Percentiles rank a stretch among this genome's conserved stretches.
These are phyloP conservation scores for Gadopsis bispinosus DNA, from an alignment of 2,797 vertebrate genomes.

Conservation along the genomic window DNA sequence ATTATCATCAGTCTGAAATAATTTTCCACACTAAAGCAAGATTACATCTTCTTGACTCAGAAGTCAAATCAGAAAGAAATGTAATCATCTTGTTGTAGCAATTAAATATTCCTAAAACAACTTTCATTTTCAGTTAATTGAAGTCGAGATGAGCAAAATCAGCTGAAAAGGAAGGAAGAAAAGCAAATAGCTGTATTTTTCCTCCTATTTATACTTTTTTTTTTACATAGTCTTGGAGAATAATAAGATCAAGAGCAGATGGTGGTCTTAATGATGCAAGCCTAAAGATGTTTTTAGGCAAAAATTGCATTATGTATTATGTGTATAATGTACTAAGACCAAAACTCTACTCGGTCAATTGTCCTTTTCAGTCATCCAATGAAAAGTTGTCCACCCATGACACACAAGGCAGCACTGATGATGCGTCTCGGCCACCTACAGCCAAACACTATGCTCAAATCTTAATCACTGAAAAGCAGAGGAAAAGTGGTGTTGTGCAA, in stretches of 20 bases:
- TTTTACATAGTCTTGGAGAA: neutral
- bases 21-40: neutral
- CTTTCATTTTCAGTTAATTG: neutral
- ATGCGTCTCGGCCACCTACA: conserved; percentile 80
- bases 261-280: neutral
- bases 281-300: neutral
- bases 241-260: conserved; percentile 7
- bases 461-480: conserved; percentile 87
- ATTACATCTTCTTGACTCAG: neutral
- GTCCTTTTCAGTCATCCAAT: conserved; percentile 48
- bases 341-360: conserved; percentile 7
- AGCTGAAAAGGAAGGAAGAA: neutral
- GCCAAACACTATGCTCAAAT: conserved; percentile 88
- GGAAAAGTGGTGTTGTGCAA: conserved; percentile 86
- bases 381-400: conserved; percentile 67
- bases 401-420: conserved; percentile 77
- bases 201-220: neutral
- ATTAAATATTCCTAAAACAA: neutral
- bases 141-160: conserved; percentile 3
- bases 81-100: conserved; percentile 6
- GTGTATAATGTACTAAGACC: conserved; percentile 5
- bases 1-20: neutral
- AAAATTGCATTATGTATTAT: conserved; percentile 8
- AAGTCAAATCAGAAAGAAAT: conserved; percentile 16
- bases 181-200: neutral